These are phyloP conservation scores for Nasonia vitripennis DNA, from an alignment of 1,140 invertebrate genomes.

Conservation along the genomic window DNA sequence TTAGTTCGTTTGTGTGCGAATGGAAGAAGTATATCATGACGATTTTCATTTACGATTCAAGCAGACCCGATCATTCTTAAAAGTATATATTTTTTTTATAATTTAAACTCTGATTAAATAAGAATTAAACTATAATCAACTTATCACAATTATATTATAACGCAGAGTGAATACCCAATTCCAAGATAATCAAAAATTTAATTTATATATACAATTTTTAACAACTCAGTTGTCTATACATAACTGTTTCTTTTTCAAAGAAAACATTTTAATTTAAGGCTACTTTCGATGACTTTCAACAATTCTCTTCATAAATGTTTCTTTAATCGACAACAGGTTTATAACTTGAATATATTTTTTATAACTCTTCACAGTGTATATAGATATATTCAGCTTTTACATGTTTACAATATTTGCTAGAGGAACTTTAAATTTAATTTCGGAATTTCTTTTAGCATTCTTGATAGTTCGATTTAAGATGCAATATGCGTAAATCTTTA, in stretches of 20 bases:
- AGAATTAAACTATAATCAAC: constrained; percentile 17
- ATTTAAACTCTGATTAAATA: constrained; percentile 23
- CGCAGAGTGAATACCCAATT: neutral
- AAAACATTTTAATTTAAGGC: constrained; percentile 18
- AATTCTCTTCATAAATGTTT: constrained; percentile 5
- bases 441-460: neutral
- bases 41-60: constrained; percentile 9
- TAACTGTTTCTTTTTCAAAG: constrained; percentile 6
- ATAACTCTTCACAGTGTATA: neutral
- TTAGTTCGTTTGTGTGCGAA: constrained; percentile 14
- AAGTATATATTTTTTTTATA: neutral
- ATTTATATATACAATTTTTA: constrained; percentile 1
- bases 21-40: constrained; percentile 20
- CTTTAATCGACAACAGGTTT: neutral
- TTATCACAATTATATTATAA: constrained; percentile 21
- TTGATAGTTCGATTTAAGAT: neutral
- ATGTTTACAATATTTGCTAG: neutral
- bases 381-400: neutral
- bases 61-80: neutral
- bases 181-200: constrained; percentile 2
- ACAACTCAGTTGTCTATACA: neutral
- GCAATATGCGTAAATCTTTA: neutral
- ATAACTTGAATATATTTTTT: neutral
- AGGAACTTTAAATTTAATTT: neutral
- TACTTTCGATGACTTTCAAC: constrained; percentile 33